These are phyloP conservation scores for Trachelus troglodyta DNA, from an alignment of 2,888 invertebrate species.

Conservation along the genomic window DNA sequence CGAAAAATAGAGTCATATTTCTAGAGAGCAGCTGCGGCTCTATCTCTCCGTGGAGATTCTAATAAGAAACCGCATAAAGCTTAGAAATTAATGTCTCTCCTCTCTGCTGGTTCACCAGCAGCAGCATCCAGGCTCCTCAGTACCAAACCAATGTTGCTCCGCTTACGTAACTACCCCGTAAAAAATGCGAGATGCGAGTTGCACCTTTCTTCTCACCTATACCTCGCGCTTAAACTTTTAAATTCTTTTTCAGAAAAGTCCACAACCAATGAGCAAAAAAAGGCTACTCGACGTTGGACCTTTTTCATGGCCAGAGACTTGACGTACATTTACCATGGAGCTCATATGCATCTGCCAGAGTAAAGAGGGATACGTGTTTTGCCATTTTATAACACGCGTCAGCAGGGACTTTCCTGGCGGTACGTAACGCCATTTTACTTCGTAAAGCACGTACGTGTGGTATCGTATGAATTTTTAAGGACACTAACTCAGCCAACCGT, in stretches of 20 bases:
- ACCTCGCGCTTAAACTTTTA: background rate
- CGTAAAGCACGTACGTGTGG: conserved; percentile 43
- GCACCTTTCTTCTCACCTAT: background rate
- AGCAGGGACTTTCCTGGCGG: background rate
- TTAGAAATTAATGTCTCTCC: conserved; percentile 49
- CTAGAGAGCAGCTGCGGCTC: conserved; percentile 45
- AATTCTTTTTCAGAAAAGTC: background rate
- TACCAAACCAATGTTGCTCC: background rate
- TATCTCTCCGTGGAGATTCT: conserved; percentile 45
- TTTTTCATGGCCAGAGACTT: background rate
- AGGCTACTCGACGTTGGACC: background rate
- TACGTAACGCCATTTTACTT: background rate
- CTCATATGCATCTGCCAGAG: background rate
- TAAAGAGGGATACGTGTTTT: background rate
- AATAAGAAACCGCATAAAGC: conserved; percentile 53
- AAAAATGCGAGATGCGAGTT: background rate
- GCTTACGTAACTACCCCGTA: background rate
- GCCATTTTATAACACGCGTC: background rate
- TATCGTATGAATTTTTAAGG: conserved; percentile 49
- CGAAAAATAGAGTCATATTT: conserved; percentile 56
- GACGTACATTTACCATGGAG: background rate
- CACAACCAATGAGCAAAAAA: background rate
- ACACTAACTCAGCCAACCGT: conserved; percentile 49
- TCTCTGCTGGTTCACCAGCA: conserved; percentile 8
- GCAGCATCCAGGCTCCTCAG: background rate